Percentiles rank a stretch among this genome's conserved stretches.
Evolutionary conservation across 2,888 invertebrate species (phyloP).

Genomic region (Melanophora roralis): DNA sequence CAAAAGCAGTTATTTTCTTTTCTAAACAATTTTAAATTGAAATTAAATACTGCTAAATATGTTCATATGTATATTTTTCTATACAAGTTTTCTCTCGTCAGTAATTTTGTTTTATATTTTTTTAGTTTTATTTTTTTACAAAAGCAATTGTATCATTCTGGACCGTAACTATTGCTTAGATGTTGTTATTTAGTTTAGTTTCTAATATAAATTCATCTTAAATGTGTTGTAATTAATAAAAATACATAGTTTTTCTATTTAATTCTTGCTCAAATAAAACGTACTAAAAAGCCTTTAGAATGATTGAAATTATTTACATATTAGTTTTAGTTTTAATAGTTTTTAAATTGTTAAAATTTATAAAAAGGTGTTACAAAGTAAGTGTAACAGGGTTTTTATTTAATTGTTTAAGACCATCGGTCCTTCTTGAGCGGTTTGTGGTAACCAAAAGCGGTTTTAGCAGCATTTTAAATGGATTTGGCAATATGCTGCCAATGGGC

Average conservation of each 20-base stretch:
- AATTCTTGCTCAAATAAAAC: constrained; percentile 1
- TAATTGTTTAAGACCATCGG: no score
- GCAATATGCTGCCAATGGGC: no score
- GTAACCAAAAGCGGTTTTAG: no score
- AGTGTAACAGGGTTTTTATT: constrained; percentile 31
- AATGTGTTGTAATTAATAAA: constrained; percentile 43
- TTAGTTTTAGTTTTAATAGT: constrained; percentile 40
- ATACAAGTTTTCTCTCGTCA: constrained; percentile 26
- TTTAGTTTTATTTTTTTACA: constrained; percentile 18
- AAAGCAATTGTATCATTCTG: constrained; percentile 28
- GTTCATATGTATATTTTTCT: neutral
- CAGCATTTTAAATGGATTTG: no score
- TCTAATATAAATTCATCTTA: constrained; percentile 30
- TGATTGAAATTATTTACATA: constrained; percentile 52
- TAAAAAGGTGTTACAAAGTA: constrained; percentile 51
- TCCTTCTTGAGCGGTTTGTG: no score
- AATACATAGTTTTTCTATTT: neutral
- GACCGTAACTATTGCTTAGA: constrained; percentile 7
- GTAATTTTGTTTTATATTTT: constrained; percentile 27
- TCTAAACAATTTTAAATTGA: constrained; percentile 1
- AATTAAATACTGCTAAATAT: neutral
- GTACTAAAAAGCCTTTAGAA: constrained; percentile 10
- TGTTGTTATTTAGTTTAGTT: constrained; percentile 18
- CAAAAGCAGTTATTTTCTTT: constrained; percentile 19
- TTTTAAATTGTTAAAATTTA: constrained; percentile 52